Evolutionary conservation across 2,888 invertebrate genomes (phyloP), one percentile per base, ranked within the genome.

Genomic region (Yponomeuta sedellus): DNA sequence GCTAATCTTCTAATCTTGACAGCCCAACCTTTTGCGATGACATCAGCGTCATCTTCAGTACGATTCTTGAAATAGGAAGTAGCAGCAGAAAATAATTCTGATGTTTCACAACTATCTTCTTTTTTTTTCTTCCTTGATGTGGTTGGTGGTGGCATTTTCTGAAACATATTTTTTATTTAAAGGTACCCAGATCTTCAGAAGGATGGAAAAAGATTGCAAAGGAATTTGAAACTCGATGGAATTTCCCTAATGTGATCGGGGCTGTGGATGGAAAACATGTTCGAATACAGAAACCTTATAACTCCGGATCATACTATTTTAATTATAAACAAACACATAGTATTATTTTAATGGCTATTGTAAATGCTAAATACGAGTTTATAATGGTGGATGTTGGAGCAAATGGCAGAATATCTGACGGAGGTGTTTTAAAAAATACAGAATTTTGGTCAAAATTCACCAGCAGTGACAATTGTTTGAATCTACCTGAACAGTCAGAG

Each of bases 231-330:
- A 67, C 57, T 10, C 68, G 52, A 61, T 74, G 74, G 74, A 71
- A 74, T 58, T 74, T 73, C 64, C 73, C 73, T 59, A 68, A 66
- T 34, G 74, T 73, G 57, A 68, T 70, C 57, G 73, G 72, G 6
- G 70, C 70, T 5, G 12, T 73, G 22, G 72, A 77, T 65, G 75
- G 74, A n/a, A 75, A 77, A 64, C 75, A 75, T 66, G 69, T 74
- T 19, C 59, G 39, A 59, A 73, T 74, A 57, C 64, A 65, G 39
- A 66, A 69, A n/a, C 71, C 73, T 11, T 39, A 64, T 34, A 64
- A 67, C 28, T 67, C 69, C 69, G 75, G 73, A 62, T 72, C 72
- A n/a, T n/a, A n/a, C n/a, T n/a, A 67, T 64, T 75, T 64, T 64
- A 74, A 74, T 69, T 75, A 76, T 69, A 75, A 75, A 71, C 67